These are phyloP conservation scores for Thalassoma bifasciatum DNA, from an alignment of 2,113 vertebrate genomes.

Conservation along the genomic window DNA sequence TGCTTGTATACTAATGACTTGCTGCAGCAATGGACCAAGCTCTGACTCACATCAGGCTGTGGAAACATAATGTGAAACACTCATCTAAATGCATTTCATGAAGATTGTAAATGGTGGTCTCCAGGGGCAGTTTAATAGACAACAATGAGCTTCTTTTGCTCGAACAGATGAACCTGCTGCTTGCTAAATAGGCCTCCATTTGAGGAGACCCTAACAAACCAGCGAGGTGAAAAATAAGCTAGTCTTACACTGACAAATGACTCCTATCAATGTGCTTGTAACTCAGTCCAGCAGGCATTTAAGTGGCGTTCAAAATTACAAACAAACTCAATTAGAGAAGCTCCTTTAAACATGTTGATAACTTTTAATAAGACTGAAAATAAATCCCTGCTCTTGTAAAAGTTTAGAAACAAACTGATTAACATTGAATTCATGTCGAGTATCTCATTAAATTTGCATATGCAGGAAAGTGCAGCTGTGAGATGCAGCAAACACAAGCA, in stretches of 20 bases:
- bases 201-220: neutral
- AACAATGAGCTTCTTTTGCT: neutral
- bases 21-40: slow-evolving; percentile 40
- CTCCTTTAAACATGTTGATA: neutral
- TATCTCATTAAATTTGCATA: neutral
- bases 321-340: neutral
- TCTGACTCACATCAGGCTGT: slow-evolving; percentile 55
- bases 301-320: neutral
- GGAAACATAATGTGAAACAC: slow-evolving; percentile 34
- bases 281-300: neutral
- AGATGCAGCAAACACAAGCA: slow-evolving; percentile 30
- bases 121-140: slow-evolving; percentile 3
- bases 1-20: slow-evolving; percentile 21
- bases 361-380: neutral
- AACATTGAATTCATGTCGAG: neutral
- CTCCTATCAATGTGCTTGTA: neutral
- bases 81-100: slow-evolving; percentile 30
- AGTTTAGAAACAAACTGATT: neutral
- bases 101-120: slow-evolving; percentile 25
- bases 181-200: neutral
- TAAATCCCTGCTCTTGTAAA: neutral
- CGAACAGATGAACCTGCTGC: neutral
- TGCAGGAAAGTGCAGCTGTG: slow-evolving; percentile 7
- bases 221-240: neutral
- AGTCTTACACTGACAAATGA: neutral